Conservation (phyloP, 2,113 vertebrate species). For the Merops nubicus region DNA sequence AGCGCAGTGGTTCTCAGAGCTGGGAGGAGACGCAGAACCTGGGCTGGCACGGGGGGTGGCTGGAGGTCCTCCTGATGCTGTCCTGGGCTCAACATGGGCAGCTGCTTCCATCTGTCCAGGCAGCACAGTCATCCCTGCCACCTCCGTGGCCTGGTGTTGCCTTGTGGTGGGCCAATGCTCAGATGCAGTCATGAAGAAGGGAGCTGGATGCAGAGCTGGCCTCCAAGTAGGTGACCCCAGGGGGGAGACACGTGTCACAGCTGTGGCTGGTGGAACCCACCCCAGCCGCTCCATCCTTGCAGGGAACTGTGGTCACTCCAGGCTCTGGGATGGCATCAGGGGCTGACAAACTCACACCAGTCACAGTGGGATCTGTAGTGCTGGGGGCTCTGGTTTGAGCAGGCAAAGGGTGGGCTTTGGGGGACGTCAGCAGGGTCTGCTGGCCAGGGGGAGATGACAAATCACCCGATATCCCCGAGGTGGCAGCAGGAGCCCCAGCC, state of each 20-base stretch:
- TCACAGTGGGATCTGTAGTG: fast-evolving
- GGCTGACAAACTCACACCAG: neutral
- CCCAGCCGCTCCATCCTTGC: neutral
- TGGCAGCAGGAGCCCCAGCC: neutral
- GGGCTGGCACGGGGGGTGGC: neutral
- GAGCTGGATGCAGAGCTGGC: neutral
- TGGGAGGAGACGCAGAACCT: neutral
- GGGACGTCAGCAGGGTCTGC: fast-evolving
- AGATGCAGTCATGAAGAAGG: neutral
- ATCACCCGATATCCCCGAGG: fast-evolving
- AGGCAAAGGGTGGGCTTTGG: neutral
- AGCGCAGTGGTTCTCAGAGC: fast-evolving
- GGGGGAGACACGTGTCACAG: neutral
- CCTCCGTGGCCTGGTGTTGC: neutral
- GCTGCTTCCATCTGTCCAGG: neutral
- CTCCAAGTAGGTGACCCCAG: neutral
- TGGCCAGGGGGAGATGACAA: fast-evolving
- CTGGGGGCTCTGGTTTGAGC: neutral
- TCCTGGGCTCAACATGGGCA: neutral
- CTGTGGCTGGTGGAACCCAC: neutral
- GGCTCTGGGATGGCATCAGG: neutral
- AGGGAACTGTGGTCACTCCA: fast-evolving
- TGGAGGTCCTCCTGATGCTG: neutral
- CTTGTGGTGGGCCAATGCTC: neutral
- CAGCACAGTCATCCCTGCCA: neutral